Conservation (phyloP, 1,140 invertebrate genomes). For the Globodera ellingtonae region DNA sequence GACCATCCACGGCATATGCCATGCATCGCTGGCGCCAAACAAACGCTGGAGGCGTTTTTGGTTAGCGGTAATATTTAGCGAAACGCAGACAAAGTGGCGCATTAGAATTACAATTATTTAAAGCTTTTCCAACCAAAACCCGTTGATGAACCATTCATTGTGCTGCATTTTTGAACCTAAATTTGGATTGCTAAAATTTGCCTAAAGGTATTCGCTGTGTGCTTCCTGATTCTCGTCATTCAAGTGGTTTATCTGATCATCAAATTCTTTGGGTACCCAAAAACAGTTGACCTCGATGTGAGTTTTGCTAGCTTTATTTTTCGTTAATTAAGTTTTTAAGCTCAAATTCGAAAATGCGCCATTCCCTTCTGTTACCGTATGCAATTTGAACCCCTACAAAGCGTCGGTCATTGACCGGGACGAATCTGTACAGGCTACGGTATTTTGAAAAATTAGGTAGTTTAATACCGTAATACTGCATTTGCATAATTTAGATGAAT, state of each 20-base stretch:
- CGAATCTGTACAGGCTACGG: constrained; percentile 58
- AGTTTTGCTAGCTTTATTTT: constrained; percentile 21
- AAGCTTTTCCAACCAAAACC: no score
- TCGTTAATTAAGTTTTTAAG: constrained; percentile 38
- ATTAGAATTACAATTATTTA: no score
- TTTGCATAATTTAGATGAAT: constrained; percentile 54
- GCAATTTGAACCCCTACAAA: constrained; percentile 65
- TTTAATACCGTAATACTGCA: not conserved
- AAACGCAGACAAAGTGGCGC: not conserved
- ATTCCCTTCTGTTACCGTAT: constrained; percentile 64
- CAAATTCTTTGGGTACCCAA: constrained; percentile 56
- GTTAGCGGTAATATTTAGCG: constrained; percentile 52
- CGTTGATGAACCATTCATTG: no score
- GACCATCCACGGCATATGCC: constrained; percentile 62
- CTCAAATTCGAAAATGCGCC: constrained; percentile 66
- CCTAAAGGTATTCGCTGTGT: constrained; percentile 49
- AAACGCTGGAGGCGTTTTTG: constrained; percentile 49
- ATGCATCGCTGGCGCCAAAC: constrained; percentile 55
- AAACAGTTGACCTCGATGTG: constrained; percentile 64
- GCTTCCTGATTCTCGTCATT: constrained; percentile 51
- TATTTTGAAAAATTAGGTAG: constrained; percentile 18
- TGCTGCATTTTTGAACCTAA: no score
- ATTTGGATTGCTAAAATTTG: no score
- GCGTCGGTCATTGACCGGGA: constrained; percentile 56
- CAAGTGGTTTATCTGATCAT: constrained; percentile 58